phyloP scores from a whole-genome alignment of 2,113 vertebrate species.

The Recurvirostra avosetta region DNA sequence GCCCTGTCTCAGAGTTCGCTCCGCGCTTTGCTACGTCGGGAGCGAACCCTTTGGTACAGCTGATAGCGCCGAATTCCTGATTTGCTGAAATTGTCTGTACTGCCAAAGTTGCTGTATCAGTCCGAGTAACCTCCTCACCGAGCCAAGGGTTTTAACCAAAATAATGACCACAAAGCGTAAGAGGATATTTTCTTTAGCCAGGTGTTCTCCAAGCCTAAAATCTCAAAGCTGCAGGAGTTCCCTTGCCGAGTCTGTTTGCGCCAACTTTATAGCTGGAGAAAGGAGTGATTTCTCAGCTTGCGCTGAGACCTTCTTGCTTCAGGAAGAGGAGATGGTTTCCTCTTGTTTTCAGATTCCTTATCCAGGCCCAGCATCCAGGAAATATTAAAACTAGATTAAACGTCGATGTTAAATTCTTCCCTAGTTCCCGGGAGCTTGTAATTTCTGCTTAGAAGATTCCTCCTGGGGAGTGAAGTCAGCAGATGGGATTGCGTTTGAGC shows the following conservation, averaged over 20 bases:
- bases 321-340: background rate
- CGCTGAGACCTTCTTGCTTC: background rate
- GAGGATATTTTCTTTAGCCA: background rate
- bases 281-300: background rate
- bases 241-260: background rate
- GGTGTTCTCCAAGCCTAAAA: background rate
- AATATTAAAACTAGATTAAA: background rate
- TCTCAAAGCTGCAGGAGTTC: background rate
- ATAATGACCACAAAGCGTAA: background rate
- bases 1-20: background rate
- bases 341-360: background rate
- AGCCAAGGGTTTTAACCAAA: background rate
- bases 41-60: background rate
- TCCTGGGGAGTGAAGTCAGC: background rate
- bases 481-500: background rate
- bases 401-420: background rate
- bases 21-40: fast-evolving
- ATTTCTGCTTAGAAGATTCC: background rate
- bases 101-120: background rate
- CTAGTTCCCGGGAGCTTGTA: background rate
- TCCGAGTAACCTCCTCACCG: fast-evolving
- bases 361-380: background rate
- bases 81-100: background rate
- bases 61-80: background rate
- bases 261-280: background rate